Evolutionary conservation across 53 echinoderm and acorn worm species (phyloP), one percentile per base, ranked within the genome.

Genomic region (Holothuria scabra): DNA sequence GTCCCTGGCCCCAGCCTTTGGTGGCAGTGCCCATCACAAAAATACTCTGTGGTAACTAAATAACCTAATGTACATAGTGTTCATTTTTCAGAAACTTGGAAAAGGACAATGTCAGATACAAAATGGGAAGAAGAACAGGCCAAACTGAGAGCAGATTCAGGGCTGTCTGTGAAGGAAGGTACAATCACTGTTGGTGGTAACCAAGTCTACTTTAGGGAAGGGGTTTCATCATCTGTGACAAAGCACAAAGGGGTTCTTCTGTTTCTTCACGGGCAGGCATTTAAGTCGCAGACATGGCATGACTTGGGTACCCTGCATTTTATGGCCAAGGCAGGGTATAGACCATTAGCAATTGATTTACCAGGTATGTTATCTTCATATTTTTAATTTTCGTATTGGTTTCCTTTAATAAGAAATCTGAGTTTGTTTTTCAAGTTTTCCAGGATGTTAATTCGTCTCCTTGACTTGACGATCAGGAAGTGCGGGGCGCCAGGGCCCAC

Each of bases 261-360:
- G n/a, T 89, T 97, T 56, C 90, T 97, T 6, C 97, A 97, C 85
- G 97, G 97, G n/a, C 65, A 65, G 84, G 76, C 25, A 26, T 97
- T 97, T 78, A 82, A 83, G 58, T 97, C 97, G 5, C n/a, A 88
- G 49, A 92, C 90, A 21, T 97, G 97, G 97, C 66, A 86, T 20
- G 87, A 97, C 12, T 86, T 97, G 41, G 94, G 94, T 2, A 97
- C 97, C 10, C 78, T 97, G 25, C 90, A 92, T 69, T 89, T 91
- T 65, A 87, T 94, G 79, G 97, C 97, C 8, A 88, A 74, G 26
- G 88, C 91, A 56, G 94, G 97, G 0, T 97, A 92, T 85, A 90
- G 87, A 38, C 84, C 90, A 78, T 74, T 97, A 4, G 97, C 97
- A 33, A 67, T 97, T n/a, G 97, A 97, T 71, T 81, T 97, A 48